Percentiles rank a stretch among this genome's conserved stretches.
These are phyloP conservation scores for Clistopyga incitator DNA, from an alignment of 2,888 invertebrate genomes.

Conservation along the genomic window DNA sequence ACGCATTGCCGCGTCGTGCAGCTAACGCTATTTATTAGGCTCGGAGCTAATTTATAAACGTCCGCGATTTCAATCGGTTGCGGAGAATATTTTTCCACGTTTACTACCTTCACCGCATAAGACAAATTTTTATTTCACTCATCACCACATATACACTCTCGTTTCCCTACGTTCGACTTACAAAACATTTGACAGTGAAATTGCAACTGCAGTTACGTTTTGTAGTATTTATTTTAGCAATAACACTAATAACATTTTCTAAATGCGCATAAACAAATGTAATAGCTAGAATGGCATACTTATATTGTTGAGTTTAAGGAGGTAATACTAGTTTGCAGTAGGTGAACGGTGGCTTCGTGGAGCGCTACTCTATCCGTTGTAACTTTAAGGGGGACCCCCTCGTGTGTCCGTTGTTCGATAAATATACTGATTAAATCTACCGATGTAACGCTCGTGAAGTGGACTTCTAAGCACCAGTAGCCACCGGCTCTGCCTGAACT, in stretches of 20 bases:
- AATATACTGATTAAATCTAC: slow-evolving; percentile 66
- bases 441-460: slow-evolving; percentile 59
- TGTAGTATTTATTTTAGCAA: not conserved
- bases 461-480: slow-evolving; percentile 53
- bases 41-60: slow-evolving; percentile 60
- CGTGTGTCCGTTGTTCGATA: slow-evolving; percentile 60
- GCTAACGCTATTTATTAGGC: slow-evolving; percentile 59
- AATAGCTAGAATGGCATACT: not conserved
- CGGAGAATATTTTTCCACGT: slow-evolving; percentile 12
- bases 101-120: not conserved
- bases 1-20: slow-evolving; percentile 48
- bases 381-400: slow-evolving; percentile 17
- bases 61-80: slow-evolving; percentile 60
- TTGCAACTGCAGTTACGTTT: not conserved
- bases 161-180: not conserved
- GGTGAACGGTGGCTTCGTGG: slow-evolving; percentile 26
- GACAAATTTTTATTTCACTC: not conserved
- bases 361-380: slow-evolving; percentile 25
- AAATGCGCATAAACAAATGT: not conserved
- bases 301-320: not conserved
- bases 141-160: not conserved
- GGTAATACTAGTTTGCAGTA: not conserved
- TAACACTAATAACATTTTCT: not conserved
- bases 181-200: not conserved
- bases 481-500: slow-evolving; percentile 2